These are phyloP conservation scores for Chionodraco myersi DNA, from an alignment of 2,113 vertebrate genomes.

Conservation along the genomic window DNA sequence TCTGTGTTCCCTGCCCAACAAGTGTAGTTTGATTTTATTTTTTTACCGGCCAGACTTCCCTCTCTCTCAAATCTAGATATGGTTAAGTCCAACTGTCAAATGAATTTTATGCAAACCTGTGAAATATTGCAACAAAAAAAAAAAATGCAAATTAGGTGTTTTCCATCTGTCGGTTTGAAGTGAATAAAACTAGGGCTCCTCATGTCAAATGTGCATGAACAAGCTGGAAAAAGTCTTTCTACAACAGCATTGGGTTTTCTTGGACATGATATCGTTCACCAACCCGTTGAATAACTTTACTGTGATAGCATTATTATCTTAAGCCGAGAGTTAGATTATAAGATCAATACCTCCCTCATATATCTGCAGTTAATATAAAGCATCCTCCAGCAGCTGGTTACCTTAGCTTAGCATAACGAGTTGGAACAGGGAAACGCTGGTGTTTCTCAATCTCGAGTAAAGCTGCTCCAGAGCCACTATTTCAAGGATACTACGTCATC, in stretches of 20 bases:
- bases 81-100: conserved; percentile 25
- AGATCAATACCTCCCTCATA: not conserved
- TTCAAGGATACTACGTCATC: no score
- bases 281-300: not conserved
- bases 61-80: conserved; percentile 9
- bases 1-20: conserved; percentile 19
- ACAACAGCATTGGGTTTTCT: not conserved
- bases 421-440: not conserved
- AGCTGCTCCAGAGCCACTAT: no score
- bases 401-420: conserved; percentile 13
- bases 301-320: no score
- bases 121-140: not conserved
- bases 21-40: conserved; percentile 7
- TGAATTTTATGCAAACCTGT: conserved; percentile 33
- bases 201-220: conserved; percentile 12
- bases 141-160: conserved; percentile 13
- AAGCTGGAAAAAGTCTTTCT: not conserved
- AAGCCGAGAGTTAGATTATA: not conserved
- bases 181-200: not conserved
- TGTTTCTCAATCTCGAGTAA: no score
- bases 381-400: not conserved
- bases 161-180: conserved; percentile 8
- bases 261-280: not conserved
- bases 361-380: not conserved
- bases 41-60: not conserved